Base-by-base conservation (phyloP, 2,797 vertebrate genomes). In the Bucorvus abyssinicus region DNA sequence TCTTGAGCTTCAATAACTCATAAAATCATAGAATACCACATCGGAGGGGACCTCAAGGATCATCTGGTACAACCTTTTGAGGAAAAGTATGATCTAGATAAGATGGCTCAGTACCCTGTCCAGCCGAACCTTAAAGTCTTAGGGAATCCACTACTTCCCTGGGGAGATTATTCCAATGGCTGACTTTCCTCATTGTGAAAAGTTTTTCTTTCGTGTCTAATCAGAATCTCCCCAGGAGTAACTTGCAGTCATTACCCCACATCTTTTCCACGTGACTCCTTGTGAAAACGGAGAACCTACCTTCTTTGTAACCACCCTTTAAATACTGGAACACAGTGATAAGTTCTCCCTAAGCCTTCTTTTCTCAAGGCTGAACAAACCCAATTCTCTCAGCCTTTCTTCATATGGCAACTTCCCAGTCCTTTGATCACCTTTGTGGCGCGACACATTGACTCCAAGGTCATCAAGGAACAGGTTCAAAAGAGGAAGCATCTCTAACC, bases 401-500 rank as follows among this genome's bases (percentile, higher is more conserved):
- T 68, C 19, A 21, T 23, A 22, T 52, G 49, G 49, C 34, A 52
- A 26, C 49, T 38, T 30, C 49, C 7, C 49, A 38, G 49, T 52
- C 34, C 67, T 69, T 52, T 52, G 27, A 52, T 69, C 67, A 40
- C 30, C 49, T 70, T 70, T 70, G 49, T 40, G 67, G 49, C 49
- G 20, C 49, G 30, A 65, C 12, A 32, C 76, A 17, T 0, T 74
- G 68, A 87, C 60, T 77, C 23, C 22, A 59, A 90, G 50, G 87
- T 82, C 74, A 90, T 13, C n/a, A 86, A 88, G 77, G 86, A 95
- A 88, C 12, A 6, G 2, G 40, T 56, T 90, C 17, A 32, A 79
- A 96, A 84, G 83, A 93, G 93, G 65, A 95, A 84, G 76, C 34
- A n/a, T 42, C 36, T 82, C 63, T 69, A 90, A 73, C 40, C 14